Conservation (phyloP, 2,797 vertebrate genomes). For the Rhinella marina region DNA sequence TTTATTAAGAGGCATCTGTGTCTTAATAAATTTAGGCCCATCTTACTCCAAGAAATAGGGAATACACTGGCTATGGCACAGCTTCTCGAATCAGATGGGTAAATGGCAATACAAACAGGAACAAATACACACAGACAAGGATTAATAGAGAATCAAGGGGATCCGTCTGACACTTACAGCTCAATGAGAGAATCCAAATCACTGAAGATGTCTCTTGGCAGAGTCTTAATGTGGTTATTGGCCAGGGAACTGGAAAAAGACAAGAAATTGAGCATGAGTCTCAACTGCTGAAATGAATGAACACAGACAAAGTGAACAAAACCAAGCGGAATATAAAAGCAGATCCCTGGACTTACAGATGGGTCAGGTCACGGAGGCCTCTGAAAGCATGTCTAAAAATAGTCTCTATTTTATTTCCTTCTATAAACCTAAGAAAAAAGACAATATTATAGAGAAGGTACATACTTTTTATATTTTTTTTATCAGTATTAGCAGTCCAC, state of each 20-base stretch:
- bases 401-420: slow-evolving; percentile 95
- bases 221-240: slow-evolving; percentile 92
- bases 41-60: background rate
- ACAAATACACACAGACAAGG: slow-evolving; percentile 19
- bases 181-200: slow-evolving; percentile 97
- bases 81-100: background rate
- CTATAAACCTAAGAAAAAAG: slow-evolving; percentile 85
- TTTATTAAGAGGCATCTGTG: no score
- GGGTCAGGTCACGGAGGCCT: slow-evolving; percentile 94
- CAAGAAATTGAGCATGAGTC: slow-evolving; percentile 52
- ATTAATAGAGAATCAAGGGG: slow-evolving; percentile 25
- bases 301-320: slow-evolving; percentile 46
- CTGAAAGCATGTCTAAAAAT: slow-evolving; percentile 92
- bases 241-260: slow-evolving; percentile 88
- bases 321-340: background rate
- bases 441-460: background rate
- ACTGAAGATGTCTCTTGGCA: slow-evolving; percentile 92
- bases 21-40: no score
- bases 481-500: background rate
- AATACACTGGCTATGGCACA: background rate
- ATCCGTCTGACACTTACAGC: slow-evolving; percentile 82
- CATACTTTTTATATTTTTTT: background rate
- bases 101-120: background rate
- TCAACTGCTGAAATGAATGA: background rate
- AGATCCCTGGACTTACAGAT: slow-evolving; percentile 84